Evolutionary conservation across 1,140 invertebrate species (phyloP).

Genomic region (Pteromalus puparum): DNA sequence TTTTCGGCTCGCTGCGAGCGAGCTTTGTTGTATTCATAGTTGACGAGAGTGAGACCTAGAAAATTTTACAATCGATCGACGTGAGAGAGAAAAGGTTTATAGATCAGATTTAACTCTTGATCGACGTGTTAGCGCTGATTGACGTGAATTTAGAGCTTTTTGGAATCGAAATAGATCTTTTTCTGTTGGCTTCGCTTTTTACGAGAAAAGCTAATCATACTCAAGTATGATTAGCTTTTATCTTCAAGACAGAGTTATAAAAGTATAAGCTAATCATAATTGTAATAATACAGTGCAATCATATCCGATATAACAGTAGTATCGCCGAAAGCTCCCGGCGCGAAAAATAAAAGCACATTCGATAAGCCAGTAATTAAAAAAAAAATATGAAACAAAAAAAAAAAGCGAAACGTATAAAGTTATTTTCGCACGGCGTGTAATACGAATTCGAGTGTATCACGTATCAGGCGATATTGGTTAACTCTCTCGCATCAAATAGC

Average conservation of each 20-base stretch:
- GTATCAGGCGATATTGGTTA: constrained; percentile 39
- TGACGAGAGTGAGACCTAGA: background rate
- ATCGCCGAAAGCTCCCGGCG: too few relatives aligned
- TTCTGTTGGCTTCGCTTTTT: background rate
- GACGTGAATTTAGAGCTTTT: too few relatives aligned
- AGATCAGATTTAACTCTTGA: too few relatives aligned
- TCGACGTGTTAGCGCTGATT: too few relatives aligned
- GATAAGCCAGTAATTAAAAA: background rate
- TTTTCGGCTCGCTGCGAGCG: too few relatives aligned
- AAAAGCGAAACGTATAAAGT: background rate
- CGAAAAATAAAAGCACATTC: background rate
- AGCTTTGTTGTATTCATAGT: background rate
- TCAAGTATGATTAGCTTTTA: too few relatives aligned
- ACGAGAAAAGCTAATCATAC: too few relatives aligned
- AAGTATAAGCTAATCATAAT: background rate
- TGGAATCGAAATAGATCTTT: background rate
- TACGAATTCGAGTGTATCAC: constrained; percentile 21
- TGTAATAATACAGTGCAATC: background rate
- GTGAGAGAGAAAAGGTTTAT: background rate
- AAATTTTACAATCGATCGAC: background rate
- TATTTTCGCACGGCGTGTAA: constrained; percentile 5
- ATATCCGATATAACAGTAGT: too few relatives aligned
- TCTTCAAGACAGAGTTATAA: too few relatives aligned
- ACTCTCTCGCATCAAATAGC: constrained; percentile 32
- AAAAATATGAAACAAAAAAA: background rate